These are phyloP conservation scores for Salticus scenicus DNA, from an alignment of 2,888 invertebrate species.

Conservation along the genomic window DNA sequence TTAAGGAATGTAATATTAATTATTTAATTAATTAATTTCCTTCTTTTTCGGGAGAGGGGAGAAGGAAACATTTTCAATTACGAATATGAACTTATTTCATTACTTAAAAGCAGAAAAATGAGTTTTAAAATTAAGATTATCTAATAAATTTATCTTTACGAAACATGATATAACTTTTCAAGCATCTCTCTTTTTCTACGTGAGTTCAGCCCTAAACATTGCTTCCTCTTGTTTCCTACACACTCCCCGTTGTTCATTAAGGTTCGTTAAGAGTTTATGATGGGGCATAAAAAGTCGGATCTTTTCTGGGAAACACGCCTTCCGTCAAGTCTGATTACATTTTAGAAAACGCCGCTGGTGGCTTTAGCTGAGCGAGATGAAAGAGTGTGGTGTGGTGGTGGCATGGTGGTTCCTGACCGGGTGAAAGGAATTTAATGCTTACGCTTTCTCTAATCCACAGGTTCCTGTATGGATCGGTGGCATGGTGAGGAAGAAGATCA, in stretches of 20 bases:
- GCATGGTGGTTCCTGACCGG: neutral
- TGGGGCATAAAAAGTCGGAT: constrained; percentile 34
- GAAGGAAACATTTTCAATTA: no score
- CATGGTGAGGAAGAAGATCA: constrained; percentile 37
- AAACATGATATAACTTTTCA: no score
- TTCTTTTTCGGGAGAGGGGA: no score
- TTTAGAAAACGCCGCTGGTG: neutral
- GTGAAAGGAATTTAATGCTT: neutral
- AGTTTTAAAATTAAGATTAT: no score
- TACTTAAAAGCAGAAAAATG: no score
- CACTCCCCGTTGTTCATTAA: constrained; percentile 38
- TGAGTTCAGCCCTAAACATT: neutral
- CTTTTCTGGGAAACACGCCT: constrained; percentile 37
- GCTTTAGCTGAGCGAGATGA: neutral
- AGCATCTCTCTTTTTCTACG: no score
- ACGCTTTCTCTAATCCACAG: constrained; percentile 24
- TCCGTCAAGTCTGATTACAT: constrained; percentile 28
- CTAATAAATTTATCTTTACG: no score
- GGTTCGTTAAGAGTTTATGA: constrained; percentile 58
- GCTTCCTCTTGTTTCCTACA: neutral
- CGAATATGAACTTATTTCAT: no score
- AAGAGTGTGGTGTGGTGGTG: neutral
- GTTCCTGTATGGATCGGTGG: constrained; percentile 44
- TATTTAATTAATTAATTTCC: no score
- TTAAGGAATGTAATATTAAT: no score